A percentile compares a stretch with the other conserved stretches of the same genome.
phyloP scores from a whole-genome alignment of 2,113 vertebrate genomes.

The Catharus bicknelli region DNA sequence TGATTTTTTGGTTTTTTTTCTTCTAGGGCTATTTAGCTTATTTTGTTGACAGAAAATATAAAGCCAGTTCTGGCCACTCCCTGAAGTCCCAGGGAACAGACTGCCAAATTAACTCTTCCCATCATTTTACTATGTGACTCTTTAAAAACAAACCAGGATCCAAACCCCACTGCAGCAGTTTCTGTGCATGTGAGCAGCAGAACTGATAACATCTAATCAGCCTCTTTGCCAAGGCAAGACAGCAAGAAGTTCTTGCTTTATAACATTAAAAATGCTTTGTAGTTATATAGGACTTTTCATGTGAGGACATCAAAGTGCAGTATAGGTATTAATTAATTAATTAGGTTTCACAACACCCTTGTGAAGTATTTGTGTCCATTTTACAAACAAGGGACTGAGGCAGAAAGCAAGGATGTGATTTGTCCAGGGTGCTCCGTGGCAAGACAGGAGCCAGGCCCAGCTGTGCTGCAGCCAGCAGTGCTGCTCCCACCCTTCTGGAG shows the following conservation, averaged over 20 bases:
- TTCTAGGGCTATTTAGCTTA: background rate
- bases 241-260: slow-evolving; percentile 66
- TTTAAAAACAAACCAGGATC: slow-evolving; percentile 5
- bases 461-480: fast-evolving
- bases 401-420: background rate
- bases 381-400: background rate
- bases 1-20: background rate
- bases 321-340: slow-evolving; percentile 69
- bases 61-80: background rate
- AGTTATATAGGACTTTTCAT: slow-evolving; percentile 69
- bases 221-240: slow-evolving; percentile 55
- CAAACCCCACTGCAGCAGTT: slow-evolving; percentile 39
- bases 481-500: background rate
- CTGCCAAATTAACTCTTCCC: background rate
- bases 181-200: slow-evolving; percentile 48
- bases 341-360: slow-evolving; percentile 35
- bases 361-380: slow-evolving; percentile 28
- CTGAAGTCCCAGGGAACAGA: background rate
- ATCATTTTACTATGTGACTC: background rate
- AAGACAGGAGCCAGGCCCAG: background rate
- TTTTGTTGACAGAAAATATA: background rate
- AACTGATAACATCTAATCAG: slow-evolving; percentile 66
- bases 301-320: slow-evolving; percentile 69
- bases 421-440: fast-evolving
- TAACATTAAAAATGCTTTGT: slow-evolving; percentile 68